Evolutionary conservation across 2,888 invertebrate genomes (phyloP).

Genomic region (Pycnomerus fuliginosus): DNA sequence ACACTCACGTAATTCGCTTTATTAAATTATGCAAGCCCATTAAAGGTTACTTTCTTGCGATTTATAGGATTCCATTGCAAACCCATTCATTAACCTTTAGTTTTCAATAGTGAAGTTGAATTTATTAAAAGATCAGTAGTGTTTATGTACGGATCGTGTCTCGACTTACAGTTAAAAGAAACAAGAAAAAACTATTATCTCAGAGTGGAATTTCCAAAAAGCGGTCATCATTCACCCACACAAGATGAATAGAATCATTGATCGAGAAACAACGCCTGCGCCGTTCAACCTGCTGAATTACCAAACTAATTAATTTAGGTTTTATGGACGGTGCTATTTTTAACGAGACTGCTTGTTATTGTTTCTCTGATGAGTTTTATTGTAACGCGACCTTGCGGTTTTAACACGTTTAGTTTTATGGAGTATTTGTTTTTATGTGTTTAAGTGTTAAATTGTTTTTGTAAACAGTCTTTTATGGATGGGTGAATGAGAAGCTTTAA

Average conservation of each 20-base stretch:
- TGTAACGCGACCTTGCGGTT: conserved; percentile 27
- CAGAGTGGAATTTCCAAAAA: no score
- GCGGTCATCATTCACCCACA: no score
- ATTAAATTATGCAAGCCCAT: no score
- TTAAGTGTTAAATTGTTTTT: conserved; percentile 26
- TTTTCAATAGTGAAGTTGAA: no score
- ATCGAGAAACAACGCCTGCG: conserved; percentile 24
- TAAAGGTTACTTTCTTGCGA: no score
- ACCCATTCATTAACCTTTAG: no score
- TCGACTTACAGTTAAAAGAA: no score
- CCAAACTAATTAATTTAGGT: conserved; percentile 23
- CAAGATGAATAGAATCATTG: conserved; percentile 27
- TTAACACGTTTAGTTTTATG: conserved; percentile 25
- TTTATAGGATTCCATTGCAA: no score
- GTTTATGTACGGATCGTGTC: no score
- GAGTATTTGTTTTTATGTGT: conserved; percentile 27
- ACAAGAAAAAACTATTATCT: no score
- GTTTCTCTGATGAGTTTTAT: conserved; percentile 25
- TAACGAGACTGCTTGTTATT: conserved; percentile 24
- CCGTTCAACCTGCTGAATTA: conserved; percentile 10
- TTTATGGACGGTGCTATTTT: conserved; percentile 24
- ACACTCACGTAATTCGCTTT: no score
- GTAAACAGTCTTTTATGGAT: conserved; percentile 26
- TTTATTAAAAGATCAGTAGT: no score
- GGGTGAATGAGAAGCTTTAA: conserved; percentile 23